phyloP scores from a whole-genome alignment of 2,113 vertebrate species.

The Psephotus haematonotus region DNA sequence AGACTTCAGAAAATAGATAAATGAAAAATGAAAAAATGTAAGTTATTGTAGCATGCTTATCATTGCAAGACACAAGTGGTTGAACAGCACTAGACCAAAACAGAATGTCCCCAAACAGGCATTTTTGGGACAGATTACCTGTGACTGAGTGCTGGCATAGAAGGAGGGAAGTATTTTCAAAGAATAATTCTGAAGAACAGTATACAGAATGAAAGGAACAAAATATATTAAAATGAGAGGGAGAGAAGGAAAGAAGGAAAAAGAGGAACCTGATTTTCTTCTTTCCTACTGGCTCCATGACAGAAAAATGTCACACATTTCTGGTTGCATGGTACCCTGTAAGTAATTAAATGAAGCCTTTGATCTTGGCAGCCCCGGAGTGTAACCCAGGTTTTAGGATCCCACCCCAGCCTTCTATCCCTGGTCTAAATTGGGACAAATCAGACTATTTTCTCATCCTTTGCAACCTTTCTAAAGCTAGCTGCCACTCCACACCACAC shows the following conservation, averaged over 20 bases:
- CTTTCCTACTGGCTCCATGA: neutral
- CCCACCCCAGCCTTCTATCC: neutral
- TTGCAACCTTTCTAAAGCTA: neutral
- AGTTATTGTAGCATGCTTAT: neutral
- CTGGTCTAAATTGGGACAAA: neutral
- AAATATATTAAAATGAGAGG: neutral
- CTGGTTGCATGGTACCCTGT: neutral
- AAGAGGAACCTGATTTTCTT: neutral
- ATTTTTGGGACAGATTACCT: neutral
- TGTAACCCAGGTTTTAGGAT: neutral
- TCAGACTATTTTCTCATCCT: neutral
- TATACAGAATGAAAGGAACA: neutral
- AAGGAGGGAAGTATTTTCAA: neutral
- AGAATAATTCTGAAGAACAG: neutral
- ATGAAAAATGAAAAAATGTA: neutral
- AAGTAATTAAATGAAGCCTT: neutral
- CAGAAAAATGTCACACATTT: neutral
- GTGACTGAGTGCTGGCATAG: neutral
- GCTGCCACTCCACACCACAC: neutral
- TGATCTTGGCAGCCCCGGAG: neutral
- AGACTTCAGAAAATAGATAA: neutral
- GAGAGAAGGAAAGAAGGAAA: neutral
- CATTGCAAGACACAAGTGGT: neutral
- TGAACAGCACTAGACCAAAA: neutral
- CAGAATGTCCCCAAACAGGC: neutral